Evolutionary conservation across 1,140 invertebrate species (phyloP).

Genomic region (Trichonephila inaurata): DNA sequence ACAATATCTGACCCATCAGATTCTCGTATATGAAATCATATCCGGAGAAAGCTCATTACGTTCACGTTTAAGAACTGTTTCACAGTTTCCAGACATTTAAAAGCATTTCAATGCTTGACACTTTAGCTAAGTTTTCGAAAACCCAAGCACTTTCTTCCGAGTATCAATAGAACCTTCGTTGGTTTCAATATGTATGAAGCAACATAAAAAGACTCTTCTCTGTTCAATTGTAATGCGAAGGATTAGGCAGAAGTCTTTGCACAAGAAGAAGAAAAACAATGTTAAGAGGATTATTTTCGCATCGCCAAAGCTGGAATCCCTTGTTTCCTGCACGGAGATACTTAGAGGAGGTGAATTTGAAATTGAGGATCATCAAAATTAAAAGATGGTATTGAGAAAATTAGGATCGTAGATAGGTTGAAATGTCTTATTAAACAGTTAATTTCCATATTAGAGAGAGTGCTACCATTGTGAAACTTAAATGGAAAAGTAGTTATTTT

Average conservation of each 20-base stretch:
- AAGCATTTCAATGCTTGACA: background rate
- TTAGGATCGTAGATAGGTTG: no score
- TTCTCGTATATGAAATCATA: no score
- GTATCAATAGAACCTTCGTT: background rate
- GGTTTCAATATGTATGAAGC: background rate
- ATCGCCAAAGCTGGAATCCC: background rate
- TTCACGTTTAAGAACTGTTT: background rate
- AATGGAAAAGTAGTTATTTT: no score
- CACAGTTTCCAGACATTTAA: background rate
- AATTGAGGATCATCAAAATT: background rate
- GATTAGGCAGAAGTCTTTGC: background rate
- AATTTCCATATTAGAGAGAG: no score
- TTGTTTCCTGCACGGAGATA: background rate
- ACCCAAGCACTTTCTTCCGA: background rate
- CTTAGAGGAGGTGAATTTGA: background rate
- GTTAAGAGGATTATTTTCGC: constrained; percentile 3
- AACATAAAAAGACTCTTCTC: background rate
- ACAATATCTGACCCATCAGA: no score
- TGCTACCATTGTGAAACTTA: no score
- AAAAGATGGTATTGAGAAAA: no score
- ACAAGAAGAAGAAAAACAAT: constrained; percentile 4
- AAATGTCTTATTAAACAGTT: no score
- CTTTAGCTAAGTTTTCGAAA: background rate
- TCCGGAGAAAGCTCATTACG: no score
- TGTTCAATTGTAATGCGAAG: background rate